Conservation (phyloP, 2,113 vertebrate species). For the Hymenochirus boettgeri region DNA sequence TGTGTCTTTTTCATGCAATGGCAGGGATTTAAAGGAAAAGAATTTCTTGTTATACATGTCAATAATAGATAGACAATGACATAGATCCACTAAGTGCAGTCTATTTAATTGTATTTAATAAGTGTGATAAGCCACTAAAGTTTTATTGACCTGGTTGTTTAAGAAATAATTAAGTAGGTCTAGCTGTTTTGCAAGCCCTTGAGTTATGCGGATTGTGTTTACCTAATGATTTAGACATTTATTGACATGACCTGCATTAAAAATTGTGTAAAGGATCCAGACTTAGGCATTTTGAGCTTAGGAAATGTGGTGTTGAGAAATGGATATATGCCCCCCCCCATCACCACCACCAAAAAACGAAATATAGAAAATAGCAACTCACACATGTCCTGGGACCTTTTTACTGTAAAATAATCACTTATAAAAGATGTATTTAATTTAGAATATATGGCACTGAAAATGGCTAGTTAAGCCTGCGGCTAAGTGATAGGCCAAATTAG, state of each 20-base stretch:
- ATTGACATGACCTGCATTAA: conserved; percentile 25
- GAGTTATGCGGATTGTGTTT: conserved; percentile 31
- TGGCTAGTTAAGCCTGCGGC: too few species aligned
- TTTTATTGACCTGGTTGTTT: conserved; percentile 33
- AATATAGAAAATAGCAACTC: too few species aligned
- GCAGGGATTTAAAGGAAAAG: too few species aligned
- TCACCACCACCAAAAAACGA: too few species aligned
- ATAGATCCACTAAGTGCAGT: conserved; percentile 22
- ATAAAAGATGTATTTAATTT: too few species aligned
- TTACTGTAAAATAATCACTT: too few species aligned
- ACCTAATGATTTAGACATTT: conserved; percentile 27
- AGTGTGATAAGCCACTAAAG: conserved; percentile 23
- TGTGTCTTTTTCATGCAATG: too few species aligned
- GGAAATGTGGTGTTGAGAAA: too few species aligned
- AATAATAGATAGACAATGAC: background rate
- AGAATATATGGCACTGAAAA: too few species aligned
- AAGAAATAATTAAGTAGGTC: conserved; percentile 32
- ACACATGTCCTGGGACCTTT: too few species aligned
- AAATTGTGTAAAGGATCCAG: conserved; percentile 6
- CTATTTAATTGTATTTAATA: conserved; percentile 29
- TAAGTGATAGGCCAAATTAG: too few species aligned
- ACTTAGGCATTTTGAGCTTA: conserved; percentile 13
- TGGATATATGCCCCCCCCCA: too few species aligned
- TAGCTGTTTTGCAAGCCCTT: conserved; percentile 14
- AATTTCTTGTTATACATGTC: background rate